A percentile compares a stretch with the other conserved stretches of the same genome.
phyloP scores from a whole-genome alignment of 2,888 invertebrate species.

The Harpalus rufipes region DNA sequence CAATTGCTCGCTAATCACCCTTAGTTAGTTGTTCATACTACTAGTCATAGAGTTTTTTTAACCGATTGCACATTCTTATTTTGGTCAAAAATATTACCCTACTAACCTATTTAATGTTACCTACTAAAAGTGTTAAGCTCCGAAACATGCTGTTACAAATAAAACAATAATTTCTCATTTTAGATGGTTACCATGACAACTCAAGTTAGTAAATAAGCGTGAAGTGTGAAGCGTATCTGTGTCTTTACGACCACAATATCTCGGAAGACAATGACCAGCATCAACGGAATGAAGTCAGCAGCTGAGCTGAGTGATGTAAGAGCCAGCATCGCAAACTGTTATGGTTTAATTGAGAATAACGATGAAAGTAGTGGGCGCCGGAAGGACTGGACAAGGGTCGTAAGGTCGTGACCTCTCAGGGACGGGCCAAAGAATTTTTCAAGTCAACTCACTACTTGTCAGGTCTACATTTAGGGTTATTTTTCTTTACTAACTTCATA shows the following conservation, averaged over 20 bases:
- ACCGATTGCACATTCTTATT: too few species aligned
- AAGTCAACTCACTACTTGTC: not conserved
- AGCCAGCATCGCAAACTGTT: conserved; percentile 49
- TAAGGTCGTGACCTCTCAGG: conserved; percentile 37
- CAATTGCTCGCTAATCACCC: too few species aligned
- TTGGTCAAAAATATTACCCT: too few species aligned
- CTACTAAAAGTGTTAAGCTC: too few species aligned
- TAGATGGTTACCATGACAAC: not conserved
- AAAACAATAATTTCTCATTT: conserved; percentile 3
- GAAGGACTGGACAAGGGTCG: conserved; percentile 39
- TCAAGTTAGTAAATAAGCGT: conserved; percentile 18
- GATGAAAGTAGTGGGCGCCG: conserved; percentile 55
- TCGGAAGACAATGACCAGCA: conserved; percentile 23
- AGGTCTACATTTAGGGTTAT: not conserved
- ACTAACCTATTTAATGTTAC: too few species aligned
- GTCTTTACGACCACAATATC: not conserved
- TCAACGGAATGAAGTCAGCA: not conserved
- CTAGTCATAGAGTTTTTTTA: too few species aligned
- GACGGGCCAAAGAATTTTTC: not conserved
- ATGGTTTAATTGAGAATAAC: conserved; percentile 58
- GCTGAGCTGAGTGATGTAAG: conserved; percentile 14
- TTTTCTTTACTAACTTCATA: not conserved
- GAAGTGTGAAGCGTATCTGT: not conserved
- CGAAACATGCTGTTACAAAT: not conserved
- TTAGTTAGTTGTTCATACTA: too few species aligned